Evolutionary conservation across 2,113 vertebrate species (phyloP), one percentile per base, ranked within the genome.

Genomic region (Pteronura brasiliensis): DNA sequence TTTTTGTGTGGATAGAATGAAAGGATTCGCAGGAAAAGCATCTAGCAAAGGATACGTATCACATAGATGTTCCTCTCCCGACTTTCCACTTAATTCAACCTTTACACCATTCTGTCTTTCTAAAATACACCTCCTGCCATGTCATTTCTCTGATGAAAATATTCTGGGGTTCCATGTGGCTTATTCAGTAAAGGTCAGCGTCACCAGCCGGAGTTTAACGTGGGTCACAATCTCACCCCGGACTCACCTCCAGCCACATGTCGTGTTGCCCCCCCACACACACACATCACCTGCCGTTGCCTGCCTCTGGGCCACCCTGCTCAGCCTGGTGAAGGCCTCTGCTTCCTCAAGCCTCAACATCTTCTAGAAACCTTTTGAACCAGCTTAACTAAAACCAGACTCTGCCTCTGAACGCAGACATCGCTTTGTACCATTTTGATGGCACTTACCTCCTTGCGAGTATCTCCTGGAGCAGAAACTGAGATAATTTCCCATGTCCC

Each of bases 131-230:
- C 44, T 47, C 67, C 92, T 76, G 23, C 81, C 3, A 14, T 27
- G 65, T 65, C 79, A 44, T 71, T 74, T 72, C 47, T 92, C 79
- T 84, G 81, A 59, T 59, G 69, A 87, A 79, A 92, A 67, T 34
- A 20, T 23, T 93, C 52, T 36, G 47, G 61, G 76, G 59, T 44
- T 67, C 61, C 44, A 29, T 55, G n/a, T 39, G 67, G 42, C 65
- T 85, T 71, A 17, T 4, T 29, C 80, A 93, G n/a, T 71, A 49
- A 93, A 93, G 74, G 72, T 52, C 67, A 29, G 0, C 11, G 10
- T 88, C 47, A 18, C 61, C 49, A 42, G 79, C 17, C 57, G 47
- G 55, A 42, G 63, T 80, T 67, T 11, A 2, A 59, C 4, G 25
- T 21, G 36, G 31, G 80, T 29, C 36, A 23, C 20, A 44, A 0